phyloP scores from a whole-genome alignment of 2,113 vertebrate genomes.

The Salvelinus sp. region DNA sequence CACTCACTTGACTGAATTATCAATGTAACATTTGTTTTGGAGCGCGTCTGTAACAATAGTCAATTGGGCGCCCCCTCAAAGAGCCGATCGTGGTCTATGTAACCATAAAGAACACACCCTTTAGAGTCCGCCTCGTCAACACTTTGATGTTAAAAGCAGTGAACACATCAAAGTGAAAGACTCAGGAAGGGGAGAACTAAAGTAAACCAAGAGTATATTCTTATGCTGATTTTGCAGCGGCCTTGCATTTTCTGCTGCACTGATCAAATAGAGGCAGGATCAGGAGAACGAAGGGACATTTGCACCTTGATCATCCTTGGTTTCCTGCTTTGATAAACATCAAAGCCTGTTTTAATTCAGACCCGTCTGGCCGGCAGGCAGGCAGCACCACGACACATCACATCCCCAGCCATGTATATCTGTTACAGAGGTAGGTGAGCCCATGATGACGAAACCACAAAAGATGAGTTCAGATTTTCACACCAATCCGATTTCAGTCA shows the following conservation, averaged over 20 bases:
- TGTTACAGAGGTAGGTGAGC: no score
- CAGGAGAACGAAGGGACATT: conserved; percentile 54
- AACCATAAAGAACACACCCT: neutral
- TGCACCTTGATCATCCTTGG: conserved; percentile 65
- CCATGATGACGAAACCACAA: no score
- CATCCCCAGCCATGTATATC: neutral
- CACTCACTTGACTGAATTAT: no score
- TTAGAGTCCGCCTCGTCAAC: conserved; percentile 24
- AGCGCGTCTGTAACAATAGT: no score
- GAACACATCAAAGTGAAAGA: conserved; percentile 66
- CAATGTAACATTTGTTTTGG: no score
- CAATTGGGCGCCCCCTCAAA: no score
- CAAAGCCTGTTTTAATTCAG: conserved; percentile 58
- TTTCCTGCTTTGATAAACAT: conserved; percentile 67
- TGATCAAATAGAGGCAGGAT: conserved; percentile 61
- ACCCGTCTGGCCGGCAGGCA: conserved; percentile 23
- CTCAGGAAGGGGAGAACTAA: conserved; percentile 18
- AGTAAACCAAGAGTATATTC: conserved; percentile 56
- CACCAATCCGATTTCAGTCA: no score
- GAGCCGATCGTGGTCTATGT: neutral
- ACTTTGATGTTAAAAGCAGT: conserved; percentile 76
- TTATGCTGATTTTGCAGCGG: conserved; percentile 70
- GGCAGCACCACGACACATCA: conserved; percentile 23
- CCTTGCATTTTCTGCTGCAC: conserved; percentile 53
- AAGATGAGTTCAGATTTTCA: no score